A percentile compares a stretch with the other conserved stretches of the same genome.
Conservation (phyloP, 2,113 vertebrate genomes). For the Megaceryle maxima region DNA sequence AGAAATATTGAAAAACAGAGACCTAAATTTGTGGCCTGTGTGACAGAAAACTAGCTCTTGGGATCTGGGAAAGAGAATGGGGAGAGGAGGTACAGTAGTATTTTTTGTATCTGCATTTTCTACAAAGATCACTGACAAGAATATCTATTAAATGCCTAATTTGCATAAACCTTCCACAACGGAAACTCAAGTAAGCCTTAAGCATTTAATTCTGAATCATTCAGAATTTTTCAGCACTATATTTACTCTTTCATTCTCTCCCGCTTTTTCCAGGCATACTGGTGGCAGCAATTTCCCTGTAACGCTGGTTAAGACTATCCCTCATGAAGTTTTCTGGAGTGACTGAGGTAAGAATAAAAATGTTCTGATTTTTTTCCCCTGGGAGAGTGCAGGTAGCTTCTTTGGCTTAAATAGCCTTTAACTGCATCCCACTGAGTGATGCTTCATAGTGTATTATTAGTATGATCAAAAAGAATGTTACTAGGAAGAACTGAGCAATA, state of each 20-base stretch:
- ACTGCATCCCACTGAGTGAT: conserved; percentile 71
- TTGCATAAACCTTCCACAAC: conserved; percentile 10
- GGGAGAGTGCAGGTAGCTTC: conserved; percentile 62
- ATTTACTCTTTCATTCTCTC: conserved; percentile 36
- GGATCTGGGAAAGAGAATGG: background rate
- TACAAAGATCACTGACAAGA: background rate
- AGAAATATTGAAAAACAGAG: background rate
- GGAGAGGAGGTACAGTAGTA: background rate
- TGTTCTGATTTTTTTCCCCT: conserved; percentile 66
- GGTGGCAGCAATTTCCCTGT: conserved; percentile 42
- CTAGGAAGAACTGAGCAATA: conserved; percentile 6
- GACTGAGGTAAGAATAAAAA: conserved; percentile 77
- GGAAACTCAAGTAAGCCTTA: conserved; percentile 24
- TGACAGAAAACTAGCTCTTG: conserved; percentile 30
- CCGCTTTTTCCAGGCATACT: conserved; percentile 36
- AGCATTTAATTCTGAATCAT: conserved; percentile 23
- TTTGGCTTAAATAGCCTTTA: conserved; percentile 72
- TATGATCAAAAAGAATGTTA: conserved; percentile 68
- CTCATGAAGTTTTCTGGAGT: conserved; percentile 65
- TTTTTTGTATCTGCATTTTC: conserved; percentile 17
- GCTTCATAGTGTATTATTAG: conserved; percentile 70
- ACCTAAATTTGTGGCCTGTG: background rate
- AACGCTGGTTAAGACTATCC: conserved; percentile 11
- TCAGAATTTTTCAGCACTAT: conserved; percentile 1
- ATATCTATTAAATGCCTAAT: conserved; percentile 41